Base-by-base conservation (phyloP, 23 tunicate genomes). In the Phallusia fumigata region DNA sequence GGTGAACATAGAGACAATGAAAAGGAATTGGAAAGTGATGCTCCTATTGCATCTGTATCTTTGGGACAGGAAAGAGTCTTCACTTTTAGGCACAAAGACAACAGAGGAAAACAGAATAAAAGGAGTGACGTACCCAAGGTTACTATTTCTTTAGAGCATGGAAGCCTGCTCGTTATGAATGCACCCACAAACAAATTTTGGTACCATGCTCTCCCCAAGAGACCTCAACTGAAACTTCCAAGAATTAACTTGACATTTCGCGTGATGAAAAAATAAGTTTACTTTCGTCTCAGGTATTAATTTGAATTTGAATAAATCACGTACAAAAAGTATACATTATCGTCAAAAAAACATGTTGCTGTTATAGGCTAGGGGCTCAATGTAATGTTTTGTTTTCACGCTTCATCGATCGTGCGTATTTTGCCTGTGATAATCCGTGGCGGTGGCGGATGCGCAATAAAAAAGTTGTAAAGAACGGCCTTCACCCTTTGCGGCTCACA, bases 1-100 rank as follows among this genome's bases (percentile, higher is more conserved):
- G 92, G 92, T n/a, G 92, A 88, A 75, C 92, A 88, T 65, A 83
- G 92, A 77, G 92, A 88, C 31, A 78, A 88, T 83, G 92, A 88
- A 78, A 82, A 78, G 47, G 92, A 88, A 28, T 30, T 88, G 32
- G 83, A 34, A 0, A 65, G 44, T 47, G 64, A 33, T 24, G 92
- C 87, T 26, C 87, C 92, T 10, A 88, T 88, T 65, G 92, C 92
- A 28, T 88, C 92, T n/a, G 58, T 88, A 13, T 88, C 92, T 5
- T 75, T 88, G 10, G 92, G 92, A 15, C 92, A 88, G 51, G 79
- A 64, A 35, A 53, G 92, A 34, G 92, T 83, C 76, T 88, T 88
- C 64, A 72, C 83, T 6, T 88, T 88, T 83, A 73, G 74, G 18
- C 92, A 88, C 51, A 88, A 88, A 77, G 92, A 88, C 50, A 31